These are phyloP conservation scores for Epinephelus fuscoguttatus DNA, from an alignment of 2,113 vertebrate genomes.

Conservation along the genomic window DNA sequence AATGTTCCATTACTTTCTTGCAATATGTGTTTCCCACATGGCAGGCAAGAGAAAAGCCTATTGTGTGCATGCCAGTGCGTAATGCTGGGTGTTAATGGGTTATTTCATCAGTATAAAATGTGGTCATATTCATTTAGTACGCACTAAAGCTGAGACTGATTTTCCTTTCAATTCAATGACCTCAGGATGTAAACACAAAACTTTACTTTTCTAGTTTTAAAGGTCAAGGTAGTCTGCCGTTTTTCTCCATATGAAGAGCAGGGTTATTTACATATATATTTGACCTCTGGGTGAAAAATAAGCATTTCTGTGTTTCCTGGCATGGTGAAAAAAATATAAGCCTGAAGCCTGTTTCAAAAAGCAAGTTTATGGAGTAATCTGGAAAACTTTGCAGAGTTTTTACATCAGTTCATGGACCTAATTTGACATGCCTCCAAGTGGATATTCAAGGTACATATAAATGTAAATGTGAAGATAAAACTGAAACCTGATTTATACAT, in stretches of 20 bases:
- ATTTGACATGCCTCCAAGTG: background rate
- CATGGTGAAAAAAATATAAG: background rate
- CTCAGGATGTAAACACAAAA: conserved; percentile 40
- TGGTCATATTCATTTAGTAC: conserved; percentile 33
- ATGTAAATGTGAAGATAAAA: background rate
- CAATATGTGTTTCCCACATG: conserved; percentile 61
- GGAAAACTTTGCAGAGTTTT: conserved; percentile 10
- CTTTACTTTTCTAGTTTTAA: conserved; percentile 18
- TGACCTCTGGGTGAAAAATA: background rate
- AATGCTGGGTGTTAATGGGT: conserved; percentile 63
- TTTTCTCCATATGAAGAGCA: conserved; percentile 11
- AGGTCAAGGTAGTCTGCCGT: background rate
- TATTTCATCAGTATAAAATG: conserved; percentile 52
- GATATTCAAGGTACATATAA: conserved; percentile 10
- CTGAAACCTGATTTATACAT: conserved; percentile 1
- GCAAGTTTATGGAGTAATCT: conserved; percentile 4
- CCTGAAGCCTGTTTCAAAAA: background rate
- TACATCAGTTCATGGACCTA: background rate
- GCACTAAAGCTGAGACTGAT: conserved; percentile 15
- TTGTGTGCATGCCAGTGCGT: conserved; percentile 61
- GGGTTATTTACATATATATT: background rate
- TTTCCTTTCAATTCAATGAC: conserved; percentile 28
- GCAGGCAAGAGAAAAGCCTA: conserved; percentile 55
- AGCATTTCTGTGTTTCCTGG: conserved; percentile 12
- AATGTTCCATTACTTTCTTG: conserved; percentile 75